Evolutionary conservation across 2,113 vertebrate genomes (phyloP).

Genomic region (Isichthys henryi): DNA sequence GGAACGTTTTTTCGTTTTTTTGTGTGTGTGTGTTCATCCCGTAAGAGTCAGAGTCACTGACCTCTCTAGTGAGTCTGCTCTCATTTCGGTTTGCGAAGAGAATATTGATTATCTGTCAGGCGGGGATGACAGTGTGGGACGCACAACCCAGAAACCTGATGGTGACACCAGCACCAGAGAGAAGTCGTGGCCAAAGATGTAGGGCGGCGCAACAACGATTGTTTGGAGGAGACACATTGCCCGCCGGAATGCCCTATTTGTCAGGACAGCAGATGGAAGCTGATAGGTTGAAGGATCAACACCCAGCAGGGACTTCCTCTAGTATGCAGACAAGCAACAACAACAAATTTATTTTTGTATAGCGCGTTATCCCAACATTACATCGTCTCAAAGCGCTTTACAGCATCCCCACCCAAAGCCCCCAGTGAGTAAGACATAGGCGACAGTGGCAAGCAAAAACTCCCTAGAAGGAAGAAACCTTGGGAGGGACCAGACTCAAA

Average conservation of each 20-base stretch:
- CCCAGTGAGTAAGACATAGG: too few species aligned
- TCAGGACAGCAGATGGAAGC: not conserved
- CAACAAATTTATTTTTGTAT: too few species aligned
- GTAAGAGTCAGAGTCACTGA: not conserved
- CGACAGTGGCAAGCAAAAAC: too few species aligned
- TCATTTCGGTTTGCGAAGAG: not conserved
- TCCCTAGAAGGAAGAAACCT: too few species aligned
- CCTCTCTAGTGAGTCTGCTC: not conserved
- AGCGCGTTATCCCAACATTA: too few species aligned
- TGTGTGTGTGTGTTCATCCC: not conserved
- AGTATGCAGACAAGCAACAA: too few species aligned
- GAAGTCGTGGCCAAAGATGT: not conserved
- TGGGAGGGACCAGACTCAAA: too few species aligned
- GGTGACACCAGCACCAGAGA: not conserved
- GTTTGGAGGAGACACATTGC: not conserved
- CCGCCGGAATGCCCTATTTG: not conserved
- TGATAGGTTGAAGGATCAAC: not conserved
- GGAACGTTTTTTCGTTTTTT: not conserved
- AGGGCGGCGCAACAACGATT: not conserved
- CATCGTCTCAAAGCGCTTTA: too few species aligned
- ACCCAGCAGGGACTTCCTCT: not conserved
- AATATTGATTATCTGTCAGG: not conserved
- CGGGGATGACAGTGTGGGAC: not conserved
- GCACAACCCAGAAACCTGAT: not conserved
- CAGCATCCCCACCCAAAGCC: too few species aligned